Evolutionary conservation across 1,140 invertebrate species (phyloP).

Genomic region (Belonocnema kinseyi): DNA sequence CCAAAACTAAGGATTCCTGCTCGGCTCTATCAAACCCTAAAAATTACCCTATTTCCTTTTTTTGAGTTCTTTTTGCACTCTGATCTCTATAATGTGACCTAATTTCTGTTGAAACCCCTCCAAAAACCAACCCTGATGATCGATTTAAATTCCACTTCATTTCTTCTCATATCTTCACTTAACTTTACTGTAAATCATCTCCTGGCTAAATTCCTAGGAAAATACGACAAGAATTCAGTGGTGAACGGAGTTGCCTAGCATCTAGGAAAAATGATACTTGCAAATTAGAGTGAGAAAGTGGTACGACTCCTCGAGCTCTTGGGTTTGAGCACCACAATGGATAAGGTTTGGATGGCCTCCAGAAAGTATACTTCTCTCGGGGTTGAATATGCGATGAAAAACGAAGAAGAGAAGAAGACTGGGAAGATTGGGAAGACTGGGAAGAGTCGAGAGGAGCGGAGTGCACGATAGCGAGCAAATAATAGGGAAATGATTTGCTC

Average conservation of each 20-base stretch:
- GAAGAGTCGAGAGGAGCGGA: slow-evolving; percentile 59
- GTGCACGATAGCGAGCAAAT: slow-evolving; percentile 74
- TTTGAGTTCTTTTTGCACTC: no score
- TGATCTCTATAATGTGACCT: no score
- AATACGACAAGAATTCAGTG: neutral
- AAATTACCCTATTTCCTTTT: no score
- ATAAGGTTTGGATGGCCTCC: slow-evolving; percentile 73
- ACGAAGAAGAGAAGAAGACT: slow-evolving; percentile 56
- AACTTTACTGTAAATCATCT: neutral
- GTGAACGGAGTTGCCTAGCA: neutral
- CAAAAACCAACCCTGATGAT: no score
- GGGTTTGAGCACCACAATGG: slow-evolving; percentile 67
- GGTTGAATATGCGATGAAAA: slow-evolving; percentile 55
- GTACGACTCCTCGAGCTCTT: slow-evolving; percentile 48
- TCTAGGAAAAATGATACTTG: slow-evolving; percentile 55
- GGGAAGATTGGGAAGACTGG: slow-evolving; percentile 55
- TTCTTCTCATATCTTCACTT: no score
- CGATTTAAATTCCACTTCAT: no score
- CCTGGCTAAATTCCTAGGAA: neutral
- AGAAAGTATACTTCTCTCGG: slow-evolving; percentile 68
- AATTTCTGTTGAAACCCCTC: no score
- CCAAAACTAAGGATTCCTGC: no score
- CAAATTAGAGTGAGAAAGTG: slow-evolving; percentile 57
- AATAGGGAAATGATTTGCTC: slow-evolving; percentile 77
- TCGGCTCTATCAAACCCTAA: no score